A percentile compares a stretch with the other conserved stretches of the same genome.
These are phyloP conservation scores for Myotis planiceps DNA, from an alignment of 2,797 vertebrate genomes.

Conservation along the genomic window DNA sequence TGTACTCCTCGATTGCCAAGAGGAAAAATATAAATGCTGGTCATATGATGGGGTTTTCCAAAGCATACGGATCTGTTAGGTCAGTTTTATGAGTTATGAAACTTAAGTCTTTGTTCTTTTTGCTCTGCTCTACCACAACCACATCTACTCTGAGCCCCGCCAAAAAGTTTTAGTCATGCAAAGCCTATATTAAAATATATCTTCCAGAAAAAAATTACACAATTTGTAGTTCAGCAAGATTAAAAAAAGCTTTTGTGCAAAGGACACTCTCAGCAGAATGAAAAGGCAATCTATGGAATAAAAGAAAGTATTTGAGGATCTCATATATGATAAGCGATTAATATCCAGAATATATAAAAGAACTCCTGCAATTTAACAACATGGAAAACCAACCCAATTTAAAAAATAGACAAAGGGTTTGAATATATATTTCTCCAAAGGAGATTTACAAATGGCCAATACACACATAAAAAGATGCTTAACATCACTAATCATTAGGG, in stretches of 20 bases:
- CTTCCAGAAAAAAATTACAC: neutral
- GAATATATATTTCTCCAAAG: neutral
- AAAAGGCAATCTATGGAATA: neutral
- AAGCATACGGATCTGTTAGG: neutral
- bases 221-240: neutral
- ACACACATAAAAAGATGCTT: neutral
- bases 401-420: slow-evolving; percentile 1
- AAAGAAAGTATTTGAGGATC: neutral
- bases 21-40: neutral
- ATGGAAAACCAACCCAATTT: neutral
- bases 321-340: neutral
- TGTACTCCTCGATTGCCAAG: neutral
- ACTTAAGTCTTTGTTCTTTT: neutral
- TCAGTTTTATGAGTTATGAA: neutral
- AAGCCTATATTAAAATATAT: neutral
- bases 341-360: neutral
- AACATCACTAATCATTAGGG: neutral
- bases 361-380: neutral
- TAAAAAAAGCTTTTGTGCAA: neutral
- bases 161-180: neutral
- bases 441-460: neutral
- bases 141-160: neutral
- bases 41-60: neutral
- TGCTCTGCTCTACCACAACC: neutral
- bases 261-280: neutral